Evolutionary conservation across 2,888 invertebrate species (phyloP).

Genomic region (Apantesis nais): DNA sequence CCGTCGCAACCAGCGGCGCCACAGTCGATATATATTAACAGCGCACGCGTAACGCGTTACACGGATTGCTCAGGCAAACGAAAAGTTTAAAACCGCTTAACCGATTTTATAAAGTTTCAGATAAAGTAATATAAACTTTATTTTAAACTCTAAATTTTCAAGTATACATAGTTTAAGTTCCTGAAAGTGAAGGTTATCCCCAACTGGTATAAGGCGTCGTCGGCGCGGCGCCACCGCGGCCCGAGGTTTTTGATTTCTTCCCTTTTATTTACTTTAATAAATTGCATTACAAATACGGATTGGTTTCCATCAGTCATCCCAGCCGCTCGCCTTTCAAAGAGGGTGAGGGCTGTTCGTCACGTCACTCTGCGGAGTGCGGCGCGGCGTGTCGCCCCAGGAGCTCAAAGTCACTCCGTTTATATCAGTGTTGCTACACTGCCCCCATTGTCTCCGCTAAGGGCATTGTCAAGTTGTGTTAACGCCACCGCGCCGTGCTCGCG

Average conservation of each 20-base stretch:
- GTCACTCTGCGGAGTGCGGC: background rate
- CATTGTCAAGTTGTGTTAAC: background rate
- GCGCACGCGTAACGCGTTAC: too few species aligned
- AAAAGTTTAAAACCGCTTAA: background rate
- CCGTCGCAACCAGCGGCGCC: too few species aligned
- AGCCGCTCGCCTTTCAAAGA: slow-evolving; percentile 1
- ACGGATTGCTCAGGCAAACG: too few species aligned
- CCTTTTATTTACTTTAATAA: slow-evolving; percentile 6
- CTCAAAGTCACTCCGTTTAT: background rate
- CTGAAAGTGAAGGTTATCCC: background rate
- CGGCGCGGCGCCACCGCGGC: background rate
- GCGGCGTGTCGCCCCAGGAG: background rate
- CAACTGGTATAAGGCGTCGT: background rate
- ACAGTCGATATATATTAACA: too few species aligned
- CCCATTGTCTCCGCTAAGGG: background rate
- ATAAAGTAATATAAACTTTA: background rate
- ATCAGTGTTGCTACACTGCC: slow-evolving; percentile 2
- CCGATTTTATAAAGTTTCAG: too few species aligned
- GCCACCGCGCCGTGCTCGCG: background rate
- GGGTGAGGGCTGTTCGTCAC: slow-evolving; percentile 1
- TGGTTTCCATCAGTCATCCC: slow-evolving; percentile 12
- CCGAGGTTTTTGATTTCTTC: background rate
- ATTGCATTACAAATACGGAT: slow-evolving; percentile 13
- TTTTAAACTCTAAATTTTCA: background rate
- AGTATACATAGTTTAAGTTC: background rate